A percentile compares a stretch with the other conserved stretches of the same genome.
Conservation (phyloP, 2,888 invertebrate genomes). For the Diarsia rubi region DNA sequence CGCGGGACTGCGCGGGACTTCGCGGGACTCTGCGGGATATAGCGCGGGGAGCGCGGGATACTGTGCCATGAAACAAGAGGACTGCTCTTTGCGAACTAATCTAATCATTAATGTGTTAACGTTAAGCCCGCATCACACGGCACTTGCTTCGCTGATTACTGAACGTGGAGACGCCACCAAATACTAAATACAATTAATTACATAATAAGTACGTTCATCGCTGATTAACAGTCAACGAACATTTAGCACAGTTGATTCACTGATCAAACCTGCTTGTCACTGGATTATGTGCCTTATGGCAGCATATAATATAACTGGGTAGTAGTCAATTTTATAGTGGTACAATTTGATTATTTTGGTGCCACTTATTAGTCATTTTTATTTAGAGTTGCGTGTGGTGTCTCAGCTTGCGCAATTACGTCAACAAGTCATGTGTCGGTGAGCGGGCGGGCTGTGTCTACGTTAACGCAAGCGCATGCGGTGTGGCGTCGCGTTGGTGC, state of each 20-base stretch:
- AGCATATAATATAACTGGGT: slow-evolving; percentile 10
- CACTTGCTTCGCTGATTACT: slow-evolving; percentile 40
- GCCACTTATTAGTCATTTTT: slow-evolving; percentile 5
- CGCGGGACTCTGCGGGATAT: neutral
- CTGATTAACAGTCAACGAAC: slow-evolving; percentile 7
- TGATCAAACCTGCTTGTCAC: slow-evolving; percentile 40
- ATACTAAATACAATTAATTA: slow-evolving; percentile 27
- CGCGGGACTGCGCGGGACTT: slow-evolving; percentile 6
- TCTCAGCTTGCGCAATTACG: slow-evolving; percentile 19
- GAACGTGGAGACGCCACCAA: slow-evolving; percentile 35
- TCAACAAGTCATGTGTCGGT: slow-evolving; percentile 41
- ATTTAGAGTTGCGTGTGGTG: slow-evolving; percentile 25
- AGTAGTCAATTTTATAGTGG: slow-evolving; percentile 10
- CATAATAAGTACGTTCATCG: neutral
- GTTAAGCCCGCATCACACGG: slow-evolving; percentile 45
- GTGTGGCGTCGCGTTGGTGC: slow-evolving; percentile 23
- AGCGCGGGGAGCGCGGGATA: slow-evolving; percentile 34
- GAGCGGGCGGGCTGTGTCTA: slow-evolving; percentile 38
- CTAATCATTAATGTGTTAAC: slow-evolving; percentile 53
- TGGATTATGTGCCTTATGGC: slow-evolving; percentile 18
- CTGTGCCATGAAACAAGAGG: slow-evolving; percentile 39
- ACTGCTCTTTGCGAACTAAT: slow-evolving; percentile 49
- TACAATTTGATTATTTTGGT: slow-evolving; percentile 15
- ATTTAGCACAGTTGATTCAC: slow-evolving; percentile 31
- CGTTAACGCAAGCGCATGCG: slow-evolving; percentile 40